Conservation (phyloP, 2,888 invertebrate species). For the Troides helena region DNA sequence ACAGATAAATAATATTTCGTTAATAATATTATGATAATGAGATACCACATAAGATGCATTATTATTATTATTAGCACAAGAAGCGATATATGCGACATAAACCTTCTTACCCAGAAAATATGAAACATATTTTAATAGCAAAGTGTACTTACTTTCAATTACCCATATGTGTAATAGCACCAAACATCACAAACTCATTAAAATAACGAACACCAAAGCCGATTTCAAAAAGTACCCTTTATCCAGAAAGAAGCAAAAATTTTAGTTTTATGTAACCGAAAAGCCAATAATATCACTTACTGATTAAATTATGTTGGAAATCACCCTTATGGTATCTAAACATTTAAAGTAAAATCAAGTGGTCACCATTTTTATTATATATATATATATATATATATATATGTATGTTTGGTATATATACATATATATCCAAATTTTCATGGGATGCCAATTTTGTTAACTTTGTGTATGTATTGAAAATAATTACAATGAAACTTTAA, state of each 20-base stretch:
- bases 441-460: no score
- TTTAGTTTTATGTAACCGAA: constrained; percentile 47
- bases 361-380: neutral
- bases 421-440: no score
- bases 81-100: constrained; percentile 19
- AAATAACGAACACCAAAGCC: constrained; percentile 49
- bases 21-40: neutral
- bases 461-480: no score
- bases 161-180: constrained; percentile 42
- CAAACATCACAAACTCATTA: constrained; percentile 49
- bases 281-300: constrained; percentile 35
- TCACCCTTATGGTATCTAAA: neutral
- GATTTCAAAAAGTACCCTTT: constrained; percentile 41
- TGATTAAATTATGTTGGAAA: constrained; percentile 9
- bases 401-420: no score
- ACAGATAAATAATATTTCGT: neutral
- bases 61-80: constrained; percentile 19
- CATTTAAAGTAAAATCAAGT: neutral
- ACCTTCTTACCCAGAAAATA: constrained; percentile 14
- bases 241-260: constrained; percentile 54
- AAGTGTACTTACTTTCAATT: constrained; percentile 57
- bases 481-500: no score
- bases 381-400: neutral
- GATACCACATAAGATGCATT: neutral
- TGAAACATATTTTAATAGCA: constrained; percentile 47